Evolutionary conservation across 2,888 invertebrate genomes (phyloP).

Genomic region (Blastobasis adustella): DNA sequence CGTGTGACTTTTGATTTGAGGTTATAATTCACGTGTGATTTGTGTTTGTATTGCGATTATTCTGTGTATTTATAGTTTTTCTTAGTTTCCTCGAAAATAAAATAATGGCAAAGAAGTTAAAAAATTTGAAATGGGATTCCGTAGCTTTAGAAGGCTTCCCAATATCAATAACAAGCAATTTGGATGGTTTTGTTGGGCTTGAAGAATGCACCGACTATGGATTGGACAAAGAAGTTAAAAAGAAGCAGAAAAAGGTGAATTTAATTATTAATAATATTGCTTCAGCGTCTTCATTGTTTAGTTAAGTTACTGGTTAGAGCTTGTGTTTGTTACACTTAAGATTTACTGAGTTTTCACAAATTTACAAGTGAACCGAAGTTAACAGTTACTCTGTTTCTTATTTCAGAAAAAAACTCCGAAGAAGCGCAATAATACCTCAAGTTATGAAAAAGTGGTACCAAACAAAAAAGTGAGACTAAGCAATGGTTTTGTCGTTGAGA

Average conservation of each 20-base stretch:
- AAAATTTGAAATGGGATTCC: conserved; percentile 76
- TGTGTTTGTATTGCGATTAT: too few species aligned
- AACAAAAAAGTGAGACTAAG: conserved; percentile 39
- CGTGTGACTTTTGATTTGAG: too few species aligned
- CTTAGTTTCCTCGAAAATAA: neutral
- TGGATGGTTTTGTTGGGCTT: conserved; percentile 83
- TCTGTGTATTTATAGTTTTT: neutral
- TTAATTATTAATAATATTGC: neutral
- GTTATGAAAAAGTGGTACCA: conserved; percentile 28
- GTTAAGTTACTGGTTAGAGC: too few species aligned
- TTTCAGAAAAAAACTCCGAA: conserved; percentile 23
- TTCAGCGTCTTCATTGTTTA: too few species aligned
- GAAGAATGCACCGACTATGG: conserved; percentile 85
- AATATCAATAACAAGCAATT: conserved; percentile 43
- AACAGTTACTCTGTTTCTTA: neutral
- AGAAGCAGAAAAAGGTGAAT: conserved; percentile 42
- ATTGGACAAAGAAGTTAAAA: conserved; percentile 57
- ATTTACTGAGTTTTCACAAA: too few species aligned
- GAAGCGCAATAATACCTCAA: conserved; percentile 26
- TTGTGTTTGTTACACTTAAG: too few species aligned
- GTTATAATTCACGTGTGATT: too few species aligned
- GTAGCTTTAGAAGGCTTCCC: conserved; percentile 77
- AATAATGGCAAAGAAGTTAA: conserved; percentile 54
- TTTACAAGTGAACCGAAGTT: neutral
- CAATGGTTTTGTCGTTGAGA: conserved; percentile 58